Evolutionary conservation across 1,140 invertebrate species (phyloP).

Genomic region (Mycetomoellerius zeteki): DNA sequence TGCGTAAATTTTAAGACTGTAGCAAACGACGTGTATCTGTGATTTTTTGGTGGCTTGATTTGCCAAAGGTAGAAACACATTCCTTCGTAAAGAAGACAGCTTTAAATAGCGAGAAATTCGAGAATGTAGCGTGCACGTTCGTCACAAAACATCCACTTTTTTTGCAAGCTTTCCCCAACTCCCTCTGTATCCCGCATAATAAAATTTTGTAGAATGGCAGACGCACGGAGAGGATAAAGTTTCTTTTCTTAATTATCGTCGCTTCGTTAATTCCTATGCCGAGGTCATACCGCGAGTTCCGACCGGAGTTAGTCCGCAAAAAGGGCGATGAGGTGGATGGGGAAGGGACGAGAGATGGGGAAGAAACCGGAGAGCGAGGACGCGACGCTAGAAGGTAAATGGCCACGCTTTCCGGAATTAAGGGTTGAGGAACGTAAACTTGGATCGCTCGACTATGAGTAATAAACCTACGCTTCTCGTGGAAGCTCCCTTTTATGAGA

Average conservation of each 20-base stretch:
- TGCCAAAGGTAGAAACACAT: neutral
- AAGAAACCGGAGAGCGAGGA: slow-evolving; percentile 34
- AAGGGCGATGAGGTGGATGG: slow-evolving; percentile 24
- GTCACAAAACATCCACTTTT: slow-evolving; percentile 46
- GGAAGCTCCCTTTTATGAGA: slow-evolving; percentile 49
- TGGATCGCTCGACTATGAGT: slow-evolving; percentile 30
- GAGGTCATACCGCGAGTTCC: slow-evolving; percentile 59
- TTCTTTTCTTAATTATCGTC: slow-evolving; percentile 79
- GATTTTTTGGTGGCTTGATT: slow-evolving; percentile 16
- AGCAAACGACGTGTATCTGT: neutral
- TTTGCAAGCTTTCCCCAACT: neutral
- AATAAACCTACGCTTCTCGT: slow-evolving; percentile 53
- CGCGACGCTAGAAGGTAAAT: slow-evolving; percentile 50
- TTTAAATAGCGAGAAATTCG: slow-evolving; percentile 47
- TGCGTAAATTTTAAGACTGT: neutral
- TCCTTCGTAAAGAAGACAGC: neutral
- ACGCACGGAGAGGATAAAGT: slow-evolving; percentile 68
- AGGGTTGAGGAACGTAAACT: slow-evolving; percentile 60
- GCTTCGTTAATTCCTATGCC: slow-evolving; percentile 78
- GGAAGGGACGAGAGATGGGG: neutral
- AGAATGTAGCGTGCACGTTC: slow-evolving; percentile 29
- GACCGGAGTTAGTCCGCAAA: slow-evolving; percentile 11
- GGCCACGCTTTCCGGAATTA: slow-evolving; percentile 71
- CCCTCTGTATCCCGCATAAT: slow-evolving; percentile 50
- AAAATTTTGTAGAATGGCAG: slow-evolving; percentile 68